phyloP scores from a whole-genome alignment of 64 coral and sea anemone species.

The Actinia tenebrosa region DNA sequence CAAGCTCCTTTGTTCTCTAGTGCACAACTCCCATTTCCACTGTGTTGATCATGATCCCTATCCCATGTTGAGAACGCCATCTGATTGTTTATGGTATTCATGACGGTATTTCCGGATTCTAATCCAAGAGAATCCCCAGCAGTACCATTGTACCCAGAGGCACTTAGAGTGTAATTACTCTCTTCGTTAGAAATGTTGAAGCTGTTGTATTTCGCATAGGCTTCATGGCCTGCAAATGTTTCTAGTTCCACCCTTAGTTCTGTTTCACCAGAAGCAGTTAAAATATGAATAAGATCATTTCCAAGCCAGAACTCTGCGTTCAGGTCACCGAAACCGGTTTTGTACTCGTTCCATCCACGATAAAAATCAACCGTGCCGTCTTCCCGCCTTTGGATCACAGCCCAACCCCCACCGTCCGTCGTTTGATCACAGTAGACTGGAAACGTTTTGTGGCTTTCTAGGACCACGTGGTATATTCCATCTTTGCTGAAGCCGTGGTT shows the following conservation, averaged over 20 bases:
- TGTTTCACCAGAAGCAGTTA: not conserved
- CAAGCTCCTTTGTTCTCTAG: constrained; percentile 3
- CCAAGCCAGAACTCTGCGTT: constrained; percentile 46
- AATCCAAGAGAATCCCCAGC: constrained; percentile 13
- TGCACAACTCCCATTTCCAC: not conserved
- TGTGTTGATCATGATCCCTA: constrained; percentile 12
- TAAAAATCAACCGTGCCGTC: constrained; percentile 16
- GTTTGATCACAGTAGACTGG: constrained; percentile 52
- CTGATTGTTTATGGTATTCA: not conserved
- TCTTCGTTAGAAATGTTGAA: constrained; percentile 15
- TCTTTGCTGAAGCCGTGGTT: not conserved
- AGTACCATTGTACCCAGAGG: constrained; percentile 17
- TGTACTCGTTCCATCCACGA: constrained; percentile 23
- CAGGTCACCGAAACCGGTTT: constrained; percentile 34
- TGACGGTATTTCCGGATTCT: not conserved
- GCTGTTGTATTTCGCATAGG: constrained; percentile 24
- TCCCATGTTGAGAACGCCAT: constrained; percentile 36
- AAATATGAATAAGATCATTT: constrained; percentile 37
- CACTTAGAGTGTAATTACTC: not conserved
- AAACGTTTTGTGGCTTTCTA: not conserved
- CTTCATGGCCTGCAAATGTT: not conserved
- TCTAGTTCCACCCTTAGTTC: constrained; percentile 26
- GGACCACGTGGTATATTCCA: not conserved
- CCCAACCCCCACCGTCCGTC: constrained; percentile 46
- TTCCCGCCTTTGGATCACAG: constrained; percentile 27